These are phyloP conservation scores for Apantesis nais DNA, from an alignment of 2,888 invertebrate genomes.

Conservation along the genomic window DNA sequence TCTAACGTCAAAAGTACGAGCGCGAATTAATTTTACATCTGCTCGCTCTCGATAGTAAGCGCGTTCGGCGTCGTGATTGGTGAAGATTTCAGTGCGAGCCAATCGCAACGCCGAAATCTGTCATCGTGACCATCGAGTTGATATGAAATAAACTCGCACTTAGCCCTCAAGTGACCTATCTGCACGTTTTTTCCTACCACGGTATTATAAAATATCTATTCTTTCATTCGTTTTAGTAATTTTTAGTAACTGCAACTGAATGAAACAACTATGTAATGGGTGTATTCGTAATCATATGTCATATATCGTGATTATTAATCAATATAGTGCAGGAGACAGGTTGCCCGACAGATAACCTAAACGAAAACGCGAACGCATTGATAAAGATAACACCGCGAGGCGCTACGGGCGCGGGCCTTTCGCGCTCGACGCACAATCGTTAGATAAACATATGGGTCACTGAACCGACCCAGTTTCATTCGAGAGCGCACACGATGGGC, in stretches of 20 bases:
- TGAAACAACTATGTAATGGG: not conserved
- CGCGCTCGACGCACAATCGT: constrained; percentile 73
- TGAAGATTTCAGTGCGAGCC: no score
- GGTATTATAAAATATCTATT: no score
- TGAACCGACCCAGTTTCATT: constrained; percentile 83
- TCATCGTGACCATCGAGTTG: no score
- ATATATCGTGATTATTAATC: constrained; percentile 42
- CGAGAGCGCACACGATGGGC: constrained; percentile 59
- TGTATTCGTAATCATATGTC: not conserved
- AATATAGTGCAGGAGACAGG: constrained; percentile 73
- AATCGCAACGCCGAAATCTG: no score
- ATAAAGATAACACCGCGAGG: constrained; percentile 69
- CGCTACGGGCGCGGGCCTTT: constrained; percentile 59
- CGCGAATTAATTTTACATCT: no score
- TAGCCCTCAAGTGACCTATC: no score
- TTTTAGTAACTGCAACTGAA: not conserved
- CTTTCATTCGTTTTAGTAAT: no score
- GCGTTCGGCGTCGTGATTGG: no score
- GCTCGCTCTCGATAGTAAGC: no score
- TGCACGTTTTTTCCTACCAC: no score
- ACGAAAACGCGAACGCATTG: constrained; percentile 76
- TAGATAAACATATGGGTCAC: constrained; percentile 85
- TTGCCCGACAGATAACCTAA: constrained; percentile 78
- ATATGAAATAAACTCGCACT: no score
- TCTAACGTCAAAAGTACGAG: no score